These are phyloP conservation scores for Rhagoletis zephyria DNA, from an alignment of 1,140 invertebrate species.

Conservation along the genomic window DNA sequence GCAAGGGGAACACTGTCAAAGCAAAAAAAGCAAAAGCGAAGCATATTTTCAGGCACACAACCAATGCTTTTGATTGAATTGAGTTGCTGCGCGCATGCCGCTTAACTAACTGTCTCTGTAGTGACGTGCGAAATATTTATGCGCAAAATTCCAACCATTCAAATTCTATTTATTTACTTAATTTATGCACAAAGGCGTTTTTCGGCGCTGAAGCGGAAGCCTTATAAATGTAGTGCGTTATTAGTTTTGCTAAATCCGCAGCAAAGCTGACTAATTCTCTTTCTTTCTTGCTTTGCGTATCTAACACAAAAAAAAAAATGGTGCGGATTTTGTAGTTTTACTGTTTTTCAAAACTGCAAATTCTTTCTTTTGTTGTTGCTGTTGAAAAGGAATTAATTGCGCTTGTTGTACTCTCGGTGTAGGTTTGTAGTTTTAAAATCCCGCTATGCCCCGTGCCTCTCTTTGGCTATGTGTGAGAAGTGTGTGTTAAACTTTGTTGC, in stretches of 20 bases:
- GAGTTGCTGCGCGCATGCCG: neutral
- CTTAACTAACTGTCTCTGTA: conserved; percentile 6
- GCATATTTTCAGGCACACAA: conserved; percentile 14
- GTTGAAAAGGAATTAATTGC: conserved; percentile 19
- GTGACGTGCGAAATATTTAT: neutral
- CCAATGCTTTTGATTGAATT: conserved; percentile 7
- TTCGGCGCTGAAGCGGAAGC: neutral
- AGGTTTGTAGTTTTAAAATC: neutral
- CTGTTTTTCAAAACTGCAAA: no score
- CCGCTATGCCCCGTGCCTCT: no score
- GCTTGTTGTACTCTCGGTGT: neutral
- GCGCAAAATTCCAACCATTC: neutral
- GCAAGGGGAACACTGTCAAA: neutral
- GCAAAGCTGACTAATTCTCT: neutral
- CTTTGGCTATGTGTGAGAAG: neutral
- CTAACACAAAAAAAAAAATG: no score
- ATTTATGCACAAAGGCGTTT: neutral
- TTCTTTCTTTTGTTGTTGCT: neutral
- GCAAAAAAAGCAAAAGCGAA: neutral
- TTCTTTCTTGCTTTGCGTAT: neutral
- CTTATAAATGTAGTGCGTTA: neutral
- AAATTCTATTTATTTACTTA: conserved; percentile 48
- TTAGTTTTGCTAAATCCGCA: neutral
- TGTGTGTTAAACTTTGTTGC: neutral
- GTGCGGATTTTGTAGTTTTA: neutral